Evolutionary conservation across 92 coral and sea anemone species (phyloP).

Genomic region (Phenganax marumi): DNA sequence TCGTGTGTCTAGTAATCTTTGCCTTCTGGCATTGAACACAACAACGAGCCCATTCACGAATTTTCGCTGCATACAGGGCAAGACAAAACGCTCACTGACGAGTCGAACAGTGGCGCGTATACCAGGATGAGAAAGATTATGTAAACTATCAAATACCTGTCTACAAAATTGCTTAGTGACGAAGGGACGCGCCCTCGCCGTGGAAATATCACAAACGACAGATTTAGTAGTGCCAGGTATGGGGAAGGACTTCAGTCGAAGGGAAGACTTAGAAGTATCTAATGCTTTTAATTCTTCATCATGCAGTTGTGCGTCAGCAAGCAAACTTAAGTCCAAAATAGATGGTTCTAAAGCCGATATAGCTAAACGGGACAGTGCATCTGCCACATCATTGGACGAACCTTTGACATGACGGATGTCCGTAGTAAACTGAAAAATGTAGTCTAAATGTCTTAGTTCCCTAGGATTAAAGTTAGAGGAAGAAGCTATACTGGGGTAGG

Average conservation of each 20-base stretch:
- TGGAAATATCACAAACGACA: too few relatives aligned
- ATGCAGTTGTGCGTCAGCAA: not conserved
- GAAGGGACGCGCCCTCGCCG: not conserved
- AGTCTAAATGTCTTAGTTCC: slow-evolving; percentile 48
- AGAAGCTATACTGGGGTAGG: slow-evolving; percentile 45
- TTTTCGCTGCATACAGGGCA: too few relatives aligned
- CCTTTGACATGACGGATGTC: slow-evolving; percentile 46
- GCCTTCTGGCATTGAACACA: too few relatives aligned
- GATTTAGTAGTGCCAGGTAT: too few relatives aligned
- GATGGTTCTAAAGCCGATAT: not conserved
- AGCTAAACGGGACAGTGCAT: slow-evolving; percentile 32
- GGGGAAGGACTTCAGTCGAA: too few relatives aligned
- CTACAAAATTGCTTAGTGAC: slow-evolving; percentile 2
- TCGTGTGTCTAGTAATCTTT: too few relatives aligned
- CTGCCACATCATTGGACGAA: slow-evolving; percentile 29
- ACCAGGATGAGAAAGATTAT: too few relatives aligned
- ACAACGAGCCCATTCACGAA: too few relatives aligned
- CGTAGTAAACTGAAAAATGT: slow-evolving; percentile 49
- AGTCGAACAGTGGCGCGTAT: too few relatives aligned
- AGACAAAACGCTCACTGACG: too few relatives aligned
- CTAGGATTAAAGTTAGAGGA: slow-evolving; percentile 37
- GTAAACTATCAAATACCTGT: not conserved
- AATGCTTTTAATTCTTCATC: not conserved
- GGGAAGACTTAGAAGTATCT: too few relatives aligned
- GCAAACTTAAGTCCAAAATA: not conserved